Conservation (phyloP, 2,888 invertebrate genomes). For the Drosophila multiciliata region DNA sequence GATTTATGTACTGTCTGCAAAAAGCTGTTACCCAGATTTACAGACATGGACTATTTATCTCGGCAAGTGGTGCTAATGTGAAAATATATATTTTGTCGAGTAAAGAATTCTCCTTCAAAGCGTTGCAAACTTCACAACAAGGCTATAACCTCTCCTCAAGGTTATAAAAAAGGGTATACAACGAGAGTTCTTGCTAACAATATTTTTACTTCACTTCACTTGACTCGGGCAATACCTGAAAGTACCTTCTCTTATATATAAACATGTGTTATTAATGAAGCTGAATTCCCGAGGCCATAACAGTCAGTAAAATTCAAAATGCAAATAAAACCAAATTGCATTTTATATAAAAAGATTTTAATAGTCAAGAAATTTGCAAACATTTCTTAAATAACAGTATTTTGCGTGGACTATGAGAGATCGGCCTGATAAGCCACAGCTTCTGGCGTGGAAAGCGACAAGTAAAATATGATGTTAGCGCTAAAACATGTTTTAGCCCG, state of each 20-base stretch:
- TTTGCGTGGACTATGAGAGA: neutral
- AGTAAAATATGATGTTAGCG: neutral
- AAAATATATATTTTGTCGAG: neutral
- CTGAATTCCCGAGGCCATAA: neutral
- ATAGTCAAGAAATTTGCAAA: neutral
- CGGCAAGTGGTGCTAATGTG: neutral
- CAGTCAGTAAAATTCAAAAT: neutral
- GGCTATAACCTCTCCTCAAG: neutral
- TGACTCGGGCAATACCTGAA: neutral
- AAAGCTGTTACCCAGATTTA: neutral
- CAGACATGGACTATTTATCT: neutral
- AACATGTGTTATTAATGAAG: neutral
- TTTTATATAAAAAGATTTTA: neutral
- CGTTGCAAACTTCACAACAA: neutral
- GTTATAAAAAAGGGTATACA: neutral
- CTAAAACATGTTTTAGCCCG: conserved; percentile 30
- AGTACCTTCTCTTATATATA: neutral
- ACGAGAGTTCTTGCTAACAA: neutral
- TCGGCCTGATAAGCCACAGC: neutral
- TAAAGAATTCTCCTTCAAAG: neutral
- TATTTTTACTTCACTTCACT: neutral
- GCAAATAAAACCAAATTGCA: neutral
- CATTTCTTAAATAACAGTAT: neutral
- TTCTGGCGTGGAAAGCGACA: conserved; percentile 26
- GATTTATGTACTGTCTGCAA: neutral